A percentile compares a stretch with the other conserved stretches of the same genome.
phyloP scores from a whole-genome alignment of 2,113 vertebrate genomes.

The Hippoglossus stenolepis region DNA sequence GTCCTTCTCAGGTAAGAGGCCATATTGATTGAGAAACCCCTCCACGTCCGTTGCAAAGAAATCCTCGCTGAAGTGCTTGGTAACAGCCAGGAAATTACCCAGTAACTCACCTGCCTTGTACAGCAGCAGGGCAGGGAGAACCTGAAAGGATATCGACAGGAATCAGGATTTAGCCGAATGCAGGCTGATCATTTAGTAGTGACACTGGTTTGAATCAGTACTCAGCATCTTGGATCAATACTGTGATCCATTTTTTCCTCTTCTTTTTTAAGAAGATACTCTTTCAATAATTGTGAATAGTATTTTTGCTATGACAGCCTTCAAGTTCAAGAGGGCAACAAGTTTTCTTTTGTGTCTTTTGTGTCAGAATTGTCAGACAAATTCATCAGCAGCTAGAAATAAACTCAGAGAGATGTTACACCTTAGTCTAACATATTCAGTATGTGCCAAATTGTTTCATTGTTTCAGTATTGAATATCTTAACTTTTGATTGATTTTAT shows the following conservation, averaged over 20 bases:
- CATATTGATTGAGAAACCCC: conserved; percentile 92
- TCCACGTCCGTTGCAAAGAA: conserved; percentile 94
- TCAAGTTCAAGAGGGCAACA: neutral
- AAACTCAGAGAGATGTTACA: too few relatives aligned
- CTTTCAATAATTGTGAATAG: too few relatives aligned
- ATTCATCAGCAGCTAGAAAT: too few relatives aligned
- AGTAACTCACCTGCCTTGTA: conserved; percentile 94
- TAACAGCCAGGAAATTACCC: conserved; percentile 90
- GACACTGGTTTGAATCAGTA: neutral
- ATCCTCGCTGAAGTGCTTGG: conserved; percentile 88
- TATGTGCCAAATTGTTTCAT: too few relatives aligned
- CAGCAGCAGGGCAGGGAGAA: conserved; percentile 91
- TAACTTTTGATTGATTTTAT: too few relatives aligned
- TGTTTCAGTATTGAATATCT: too few relatives aligned
- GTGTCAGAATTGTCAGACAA: too few relatives aligned
- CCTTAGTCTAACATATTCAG: too few relatives aligned
- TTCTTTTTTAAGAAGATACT: too few relatives aligned
- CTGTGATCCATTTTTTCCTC: neutral
- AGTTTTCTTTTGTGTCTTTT: neutral
- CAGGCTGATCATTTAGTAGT: too few relatives aligned
- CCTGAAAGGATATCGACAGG: conserved; percentile 67
- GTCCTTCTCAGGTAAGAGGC: conserved; percentile 91
- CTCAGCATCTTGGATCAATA: neutral
- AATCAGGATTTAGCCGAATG: neutral
- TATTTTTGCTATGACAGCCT: too few relatives aligned